Conservation (phyloP, 2,888 invertebrate species). For the Cryptocephalus moraei region DNA sequence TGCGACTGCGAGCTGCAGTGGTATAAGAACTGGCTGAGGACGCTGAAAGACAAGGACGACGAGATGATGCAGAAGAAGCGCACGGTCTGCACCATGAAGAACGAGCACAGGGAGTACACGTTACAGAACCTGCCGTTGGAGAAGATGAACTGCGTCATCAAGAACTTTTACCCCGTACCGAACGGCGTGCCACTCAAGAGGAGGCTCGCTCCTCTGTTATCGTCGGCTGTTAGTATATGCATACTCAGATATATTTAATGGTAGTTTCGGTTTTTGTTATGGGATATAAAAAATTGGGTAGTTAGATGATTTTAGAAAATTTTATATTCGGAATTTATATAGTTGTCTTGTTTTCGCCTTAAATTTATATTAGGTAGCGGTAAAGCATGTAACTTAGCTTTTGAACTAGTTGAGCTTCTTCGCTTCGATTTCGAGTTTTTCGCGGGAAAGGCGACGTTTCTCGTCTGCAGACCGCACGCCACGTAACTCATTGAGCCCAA, state of each 20-base stretch:
- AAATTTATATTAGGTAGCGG: not conserved
- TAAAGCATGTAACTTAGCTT: constrained; percentile 9
- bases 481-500: no score
- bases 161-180: constrained; percentile 28
- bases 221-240: constrained; percentile 16
- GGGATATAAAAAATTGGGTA: not conserved
- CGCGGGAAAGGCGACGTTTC: no score
- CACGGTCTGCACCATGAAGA: constrained; percentile 69
- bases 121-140: constrained; percentile 73
- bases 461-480: no score
- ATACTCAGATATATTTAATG: constrained; percentile 21
- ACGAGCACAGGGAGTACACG: constrained; percentile 73
- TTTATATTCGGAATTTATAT: constrained; percentile 13
- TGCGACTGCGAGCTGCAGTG: constrained; percentile 84
- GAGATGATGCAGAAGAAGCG: constrained; percentile 83
- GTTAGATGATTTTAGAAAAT: constrained; percentile 2
- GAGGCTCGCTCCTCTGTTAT: constrained; percentile 15
- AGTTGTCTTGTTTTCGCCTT: constrained; percentile 13
- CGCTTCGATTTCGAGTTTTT: constrained; percentile 2
- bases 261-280: constrained; percentile 5
- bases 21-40: constrained; percentile 75
- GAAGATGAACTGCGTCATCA: constrained; percentile 71
- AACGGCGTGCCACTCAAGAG: constrained; percentile 5
- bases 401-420: constrained; percentile 7
- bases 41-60: constrained; percentile 70